A percentile compares a stretch with the other conserved stretches of the same genome.
phyloP scores from a whole-genome alignment of 2,113 vertebrate genomes.

The Lophura nycthemera region DNA sequence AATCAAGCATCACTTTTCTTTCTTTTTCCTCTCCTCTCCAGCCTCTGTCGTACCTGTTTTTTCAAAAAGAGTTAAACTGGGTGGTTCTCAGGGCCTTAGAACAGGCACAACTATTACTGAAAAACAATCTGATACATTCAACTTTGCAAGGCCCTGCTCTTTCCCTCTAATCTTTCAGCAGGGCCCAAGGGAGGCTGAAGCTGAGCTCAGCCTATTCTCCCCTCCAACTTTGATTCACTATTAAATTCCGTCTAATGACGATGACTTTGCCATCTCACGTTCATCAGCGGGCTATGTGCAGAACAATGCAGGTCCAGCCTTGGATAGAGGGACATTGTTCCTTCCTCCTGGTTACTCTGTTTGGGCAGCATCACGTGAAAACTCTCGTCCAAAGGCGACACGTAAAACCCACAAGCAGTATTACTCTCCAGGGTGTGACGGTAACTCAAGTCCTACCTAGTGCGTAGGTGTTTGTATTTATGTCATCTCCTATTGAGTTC shows the following conservation, averaged over 20 bases:
- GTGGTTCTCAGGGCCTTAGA: slow-evolving; percentile 79
- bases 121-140: slow-evolving; percentile 99
- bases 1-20: not conserved
- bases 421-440: slow-evolving; percentile 68
- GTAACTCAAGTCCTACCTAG: slow-evolving; percentile 61
- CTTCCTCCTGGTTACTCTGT: slow-evolving; percentile 68
- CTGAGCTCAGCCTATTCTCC: slow-evolving; percentile 96
- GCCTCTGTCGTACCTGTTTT: slow-evolving; percentile 9
- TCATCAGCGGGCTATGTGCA: slow-evolving; percentile 80
- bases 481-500: slow-evolving; percentile 33
- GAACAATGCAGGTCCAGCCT: slow-evolving; percentile 83
- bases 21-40: not conserved
- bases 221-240: slow-evolving; percentile 98
- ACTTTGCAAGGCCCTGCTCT: slow-evolving; percentile 90
- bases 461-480: slow-evolving; percentile 49
- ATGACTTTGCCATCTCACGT: slow-evolving; percentile 90
- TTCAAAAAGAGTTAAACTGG: slow-evolving; percentile 81
- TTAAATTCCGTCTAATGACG: slow-evolving; percentile 98
- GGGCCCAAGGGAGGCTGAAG: slow-evolving; percentile 97
- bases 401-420: slow-evolving; percentile 70
- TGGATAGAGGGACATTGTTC: slow-evolving; percentile 91
- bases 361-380: slow-evolving; percentile 74
- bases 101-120: slow-evolving; percentile 83
- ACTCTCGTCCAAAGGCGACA: slow-evolving; percentile 71
- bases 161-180: slow-evolving; percentile 98